Percentiles rank a stretch among this genome's conserved stretches.
Conservation (phyloP, 2,888 invertebrate species). For the Leucophenga montana region DNA sequence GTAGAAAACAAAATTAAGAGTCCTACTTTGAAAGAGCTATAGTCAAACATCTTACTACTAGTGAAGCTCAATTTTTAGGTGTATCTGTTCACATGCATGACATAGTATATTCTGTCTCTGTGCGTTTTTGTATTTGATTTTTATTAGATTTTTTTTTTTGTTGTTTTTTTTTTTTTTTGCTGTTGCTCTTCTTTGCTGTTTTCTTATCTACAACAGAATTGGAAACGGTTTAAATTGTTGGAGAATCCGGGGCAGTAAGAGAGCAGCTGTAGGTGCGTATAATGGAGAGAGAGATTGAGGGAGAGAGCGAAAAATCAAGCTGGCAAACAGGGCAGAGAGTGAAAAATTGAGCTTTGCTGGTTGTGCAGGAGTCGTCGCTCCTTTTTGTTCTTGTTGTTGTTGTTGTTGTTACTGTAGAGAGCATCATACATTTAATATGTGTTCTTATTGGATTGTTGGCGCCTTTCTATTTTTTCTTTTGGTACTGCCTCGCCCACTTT, state of each 20-base stretch:
- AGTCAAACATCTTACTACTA: too few species aligned
- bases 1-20: too few species aligned
- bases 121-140: conserved; percentile 7
- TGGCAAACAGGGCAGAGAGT: too few species aligned
- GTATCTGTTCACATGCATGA: too few species aligned
- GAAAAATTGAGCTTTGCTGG: too few species aligned
- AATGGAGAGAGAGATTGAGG: too few species aligned
- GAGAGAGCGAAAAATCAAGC: too few species aligned
- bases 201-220: conserved; percentile 41
- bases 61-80: too few species aligned
- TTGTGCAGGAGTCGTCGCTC: conserved; percentile 10
- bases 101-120: neutral
- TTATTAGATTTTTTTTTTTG: conserved; percentile 25
- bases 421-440: neutral
- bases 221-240: conserved; percentile 29
- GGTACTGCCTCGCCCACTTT: neutral
- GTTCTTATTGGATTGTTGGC: conserved; percentile 5
- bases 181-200: conserved; percentile 48
- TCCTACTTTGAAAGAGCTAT: too few species aligned
- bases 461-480: neutral
- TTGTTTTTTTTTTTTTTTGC: conserved; percentile 48
- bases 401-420: too few species aligned
- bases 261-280: conserved; percentile 18
- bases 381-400: neutral
- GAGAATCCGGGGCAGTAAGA: neutral